These are phyloP conservation scores for Euura saliciscinereae DNA, from an alignment of 1,140 invertebrate species.

Conservation along the genomic window DNA sequence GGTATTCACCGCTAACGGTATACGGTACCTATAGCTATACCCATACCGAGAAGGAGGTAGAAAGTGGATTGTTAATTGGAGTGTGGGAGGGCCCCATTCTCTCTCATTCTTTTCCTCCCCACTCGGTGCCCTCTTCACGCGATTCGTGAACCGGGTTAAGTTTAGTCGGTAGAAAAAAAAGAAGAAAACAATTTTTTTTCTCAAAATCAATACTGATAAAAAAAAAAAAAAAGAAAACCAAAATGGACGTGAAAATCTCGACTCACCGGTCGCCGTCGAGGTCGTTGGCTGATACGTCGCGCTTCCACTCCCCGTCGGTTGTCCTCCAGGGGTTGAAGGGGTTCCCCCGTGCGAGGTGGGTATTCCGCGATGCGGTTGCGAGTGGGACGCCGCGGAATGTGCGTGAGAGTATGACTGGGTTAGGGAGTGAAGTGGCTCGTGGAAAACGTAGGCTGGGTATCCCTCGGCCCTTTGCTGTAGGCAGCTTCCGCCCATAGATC, in stretches of 20 bases:
- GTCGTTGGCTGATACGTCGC: slow-evolving; percentile 69
- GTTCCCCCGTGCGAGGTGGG: slow-evolving; percentile 54
- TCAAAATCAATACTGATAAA: too few species aligned
- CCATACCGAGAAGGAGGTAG: background rate
- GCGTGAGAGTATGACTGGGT: slow-evolving; percentile 62
- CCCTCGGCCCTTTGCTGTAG: slow-evolving; percentile 85
- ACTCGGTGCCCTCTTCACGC: background rate
- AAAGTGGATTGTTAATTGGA: slow-evolving; percentile 7
- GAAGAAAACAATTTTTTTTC: background rate
- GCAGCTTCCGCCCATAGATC: slow-evolving; percentile 82
- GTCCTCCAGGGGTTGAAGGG: slow-evolving; percentile 54
- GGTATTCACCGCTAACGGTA: background rate
- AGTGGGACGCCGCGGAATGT: slow-evolving; percentile 59
- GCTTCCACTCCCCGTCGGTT: slow-evolving; percentile 56
- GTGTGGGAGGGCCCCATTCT: slow-evolving; percentile 1
- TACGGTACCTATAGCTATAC: too few species aligned
- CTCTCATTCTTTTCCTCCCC: background rate
- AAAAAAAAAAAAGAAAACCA: too few species aligned
- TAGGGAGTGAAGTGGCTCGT: slow-evolving; percentile 84
- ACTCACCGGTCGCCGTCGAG: slow-evolving; percentile 67
- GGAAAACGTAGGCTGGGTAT: slow-evolving; percentile 91
- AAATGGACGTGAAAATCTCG: background rate
- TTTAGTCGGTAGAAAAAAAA: background rate
- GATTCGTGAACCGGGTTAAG: background rate
- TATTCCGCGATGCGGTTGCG: slow-evolving; percentile 58